Percentiles rank a stretch among this genome's conserved stretches.
Conservation (phyloP, 2,888 invertebrate genomes). For the Perizoma flavofasciatum region DNA sequence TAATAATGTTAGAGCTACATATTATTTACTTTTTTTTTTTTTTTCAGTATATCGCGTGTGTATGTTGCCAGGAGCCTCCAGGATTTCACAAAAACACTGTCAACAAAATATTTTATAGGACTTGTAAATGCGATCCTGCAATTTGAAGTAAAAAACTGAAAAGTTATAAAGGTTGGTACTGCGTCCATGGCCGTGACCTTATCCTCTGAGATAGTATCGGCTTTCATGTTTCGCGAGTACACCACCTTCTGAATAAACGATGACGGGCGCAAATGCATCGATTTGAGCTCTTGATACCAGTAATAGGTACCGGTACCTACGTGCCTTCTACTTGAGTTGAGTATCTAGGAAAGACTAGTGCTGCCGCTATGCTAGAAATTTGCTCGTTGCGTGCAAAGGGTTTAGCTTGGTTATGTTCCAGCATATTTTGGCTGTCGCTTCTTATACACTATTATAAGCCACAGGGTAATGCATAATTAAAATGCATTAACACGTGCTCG, state of each 20-base stretch:
- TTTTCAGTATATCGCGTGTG: no score
- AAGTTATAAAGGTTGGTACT: not conserved
- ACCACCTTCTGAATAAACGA: slow-evolving; percentile 24
- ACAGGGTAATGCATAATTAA: slow-evolving; percentile 7
- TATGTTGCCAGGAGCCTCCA: no score
- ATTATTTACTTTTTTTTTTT: no score
- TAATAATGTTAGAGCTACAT: no score
- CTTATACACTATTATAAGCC: not conserved
- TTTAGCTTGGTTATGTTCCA: slow-evolving; percentile 3
- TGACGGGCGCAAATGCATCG: slow-evolving; percentile 20
- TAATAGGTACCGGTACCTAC: slow-evolving; percentile 3
- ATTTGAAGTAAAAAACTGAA: no score
- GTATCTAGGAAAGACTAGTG: not conserved
- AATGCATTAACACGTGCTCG: slow-evolving; percentile 7
- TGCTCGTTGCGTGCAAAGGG: not conserved
- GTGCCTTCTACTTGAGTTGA: slow-evolving; percentile 1
- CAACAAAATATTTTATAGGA: no score
- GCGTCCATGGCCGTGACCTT: slow-evolving; percentile 18
- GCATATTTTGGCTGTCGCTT: slow-evolving; percentile 10
- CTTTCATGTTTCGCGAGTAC: slow-evolving; percentile 16
- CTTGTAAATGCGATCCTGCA: no score
- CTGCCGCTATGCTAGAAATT: not conserved
- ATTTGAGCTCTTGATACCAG: slow-evolving; percentile 17
- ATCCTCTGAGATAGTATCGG: slow-evolving; percentile 16
- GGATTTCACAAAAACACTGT: no score